phyloP scores from a whole-genome alignment of 35 echinoderm and acorn worm genomes.

The Acanthaster planci region DNA sequence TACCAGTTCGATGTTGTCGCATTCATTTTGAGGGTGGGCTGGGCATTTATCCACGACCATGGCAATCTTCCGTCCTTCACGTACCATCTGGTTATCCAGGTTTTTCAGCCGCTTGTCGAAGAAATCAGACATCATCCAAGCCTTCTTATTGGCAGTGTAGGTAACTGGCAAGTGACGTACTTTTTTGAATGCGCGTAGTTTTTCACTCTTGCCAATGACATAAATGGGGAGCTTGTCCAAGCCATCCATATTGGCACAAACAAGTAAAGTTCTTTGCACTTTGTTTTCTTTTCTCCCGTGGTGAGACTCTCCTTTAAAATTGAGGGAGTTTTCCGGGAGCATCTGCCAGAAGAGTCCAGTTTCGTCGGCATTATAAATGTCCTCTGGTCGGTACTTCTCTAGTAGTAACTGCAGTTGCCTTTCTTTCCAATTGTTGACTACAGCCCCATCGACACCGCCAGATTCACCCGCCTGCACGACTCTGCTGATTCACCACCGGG shows the following conservation, averaged over 20 bases:
- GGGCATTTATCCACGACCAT: constrained; percentile 50
- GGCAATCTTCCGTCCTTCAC: not conserved
- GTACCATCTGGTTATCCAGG: constrained; percentile 20
- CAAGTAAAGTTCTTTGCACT: constrained; percentile 7
- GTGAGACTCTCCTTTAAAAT: constrained; percentile 7
- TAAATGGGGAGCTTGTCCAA: constrained; percentile 34
- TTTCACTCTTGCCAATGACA: constrained; percentile 50
- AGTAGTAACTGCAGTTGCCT: no score
- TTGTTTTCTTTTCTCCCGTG: constrained; percentile 35
- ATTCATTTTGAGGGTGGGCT: constrained; percentile 2
- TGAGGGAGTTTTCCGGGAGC: constrained; percentile 26
- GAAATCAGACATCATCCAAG: constrained; percentile 48
- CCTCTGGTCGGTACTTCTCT: constrained; percentile 15
- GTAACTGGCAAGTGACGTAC: constrained; percentile 29
- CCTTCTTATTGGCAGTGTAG: constrained; percentile 44
- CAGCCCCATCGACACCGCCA: not conserved
- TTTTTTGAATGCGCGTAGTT: constrained; percentile 56
- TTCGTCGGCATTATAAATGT: constrained; percentile 42
- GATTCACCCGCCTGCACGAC: not conserved
- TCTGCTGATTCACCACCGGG: not conserved
- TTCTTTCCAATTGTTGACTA: no score
- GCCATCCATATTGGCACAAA: constrained; percentile 57
- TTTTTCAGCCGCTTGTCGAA: constrained; percentile 42
- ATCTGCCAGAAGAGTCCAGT: constrained; percentile 39
- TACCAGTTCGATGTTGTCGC: constrained; percentile 24